A percentile compares a stretch with the other conserved stretches of the same genome.
Evolutionary conservation across 2,797 vertebrate genomes (phyloP).

Genomic region (Hipposideros larvatus): DNA sequence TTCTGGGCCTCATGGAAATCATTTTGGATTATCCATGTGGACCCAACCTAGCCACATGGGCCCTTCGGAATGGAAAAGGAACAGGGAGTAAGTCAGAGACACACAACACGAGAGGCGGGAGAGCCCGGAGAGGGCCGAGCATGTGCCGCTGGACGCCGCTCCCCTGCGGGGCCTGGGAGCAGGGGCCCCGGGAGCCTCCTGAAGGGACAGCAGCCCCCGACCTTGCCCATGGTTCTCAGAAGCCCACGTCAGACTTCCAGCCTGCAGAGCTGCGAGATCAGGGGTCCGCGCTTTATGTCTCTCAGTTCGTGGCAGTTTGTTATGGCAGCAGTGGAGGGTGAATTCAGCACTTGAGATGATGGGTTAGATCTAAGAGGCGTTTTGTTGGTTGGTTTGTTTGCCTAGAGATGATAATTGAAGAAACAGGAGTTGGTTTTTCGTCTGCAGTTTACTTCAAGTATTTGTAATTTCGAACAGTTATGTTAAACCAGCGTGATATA

Average conservation of each 20-base stretch:
- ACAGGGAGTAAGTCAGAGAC: neutral
- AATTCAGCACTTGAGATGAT: neutral
- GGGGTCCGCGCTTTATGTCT: neutral
- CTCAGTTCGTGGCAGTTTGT: neutral
- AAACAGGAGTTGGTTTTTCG: neutral
- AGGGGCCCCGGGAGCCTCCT: neutral
- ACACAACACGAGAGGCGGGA: no score
- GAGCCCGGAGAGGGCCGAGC: no score
- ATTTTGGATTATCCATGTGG: neutral
- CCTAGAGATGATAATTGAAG: neutral
- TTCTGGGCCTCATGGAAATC: no score
- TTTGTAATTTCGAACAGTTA: neutral
- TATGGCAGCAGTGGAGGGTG: neutral
- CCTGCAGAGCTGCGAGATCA: neutral
- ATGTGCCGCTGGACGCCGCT: neutral
- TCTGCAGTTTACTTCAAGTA: neutral
- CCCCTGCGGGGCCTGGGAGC: neutral
- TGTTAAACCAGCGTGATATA: neutral
- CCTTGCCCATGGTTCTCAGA: neutral
- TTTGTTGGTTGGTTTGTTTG: no score
- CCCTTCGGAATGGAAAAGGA: neutral
- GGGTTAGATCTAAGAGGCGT: no score
- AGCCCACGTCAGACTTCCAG: neutral
- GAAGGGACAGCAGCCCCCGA: neutral
- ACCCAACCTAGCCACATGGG: neutral